Base-by-base conservation (phyloP, 1,140 invertebrate genomes). In the Heliothis subflexa region DNA sequence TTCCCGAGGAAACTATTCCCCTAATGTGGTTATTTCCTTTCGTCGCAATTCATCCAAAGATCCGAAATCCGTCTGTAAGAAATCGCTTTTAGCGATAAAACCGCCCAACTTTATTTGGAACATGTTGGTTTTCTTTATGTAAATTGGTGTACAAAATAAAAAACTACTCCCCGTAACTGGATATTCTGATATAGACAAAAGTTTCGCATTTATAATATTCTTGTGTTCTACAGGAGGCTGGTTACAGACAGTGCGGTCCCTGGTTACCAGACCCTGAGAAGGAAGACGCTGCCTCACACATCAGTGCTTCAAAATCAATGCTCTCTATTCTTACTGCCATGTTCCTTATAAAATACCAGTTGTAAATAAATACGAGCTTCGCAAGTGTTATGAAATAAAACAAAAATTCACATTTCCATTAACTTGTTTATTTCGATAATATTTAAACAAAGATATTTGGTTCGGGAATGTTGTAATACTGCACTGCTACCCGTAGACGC, bases 161-260 rank as follows among this genome's bases (percentile, higher is more conserved):
- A 2, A 25, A 25, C 21, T 25, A 25, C 2, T 25, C 21, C 21
- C 21, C 21, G 21, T 25, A 25, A 0, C 21, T 2, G 21, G 21
- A 25, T 25, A 11, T 18, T 57, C n/a, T 55, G 54, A 9, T 18
- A 9, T 12, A 50, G 12, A 3, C 11, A 14, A 50, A 49, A 50
- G 0, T 14, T 50, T 50, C 49, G 11, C 12, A 50, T 50, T 50
- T 13, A 50, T 12, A 50, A 13, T 12, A 11, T n/a, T n/a, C n/a
- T n/a, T n/a, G 4, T 52, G 13, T 52, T 57, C 76, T 80, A 10
- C 83, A 93, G 92, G 92, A 93, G 81, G 82, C 79, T 21, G 92
- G 92, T 13, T 93, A 93, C 84, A 76, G 92, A 54, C 91, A 93
- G 54, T 93, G 92, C 64, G 91, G 89, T 13, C 88, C 89, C 0